Conservation (phyloP, 2,888 invertebrate genomes). For the Ormyrus thymus region DNA sequence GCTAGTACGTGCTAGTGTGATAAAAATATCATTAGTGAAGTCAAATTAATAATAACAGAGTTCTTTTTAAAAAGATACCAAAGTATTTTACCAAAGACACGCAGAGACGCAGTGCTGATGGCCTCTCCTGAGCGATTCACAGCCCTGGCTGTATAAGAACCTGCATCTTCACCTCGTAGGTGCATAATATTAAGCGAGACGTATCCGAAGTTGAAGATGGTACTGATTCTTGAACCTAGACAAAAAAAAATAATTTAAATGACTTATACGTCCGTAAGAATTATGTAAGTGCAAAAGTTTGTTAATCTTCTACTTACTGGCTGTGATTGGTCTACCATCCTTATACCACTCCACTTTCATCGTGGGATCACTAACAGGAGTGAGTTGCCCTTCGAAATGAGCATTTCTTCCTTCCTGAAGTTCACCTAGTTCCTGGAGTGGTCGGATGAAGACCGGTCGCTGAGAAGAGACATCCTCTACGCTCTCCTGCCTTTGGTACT, state of each 20-base stretch:
- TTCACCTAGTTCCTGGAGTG: slow-evolving; percentile 89
- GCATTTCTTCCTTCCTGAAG: slow-evolving; percentile 93
- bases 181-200: slow-evolving; percentile 99
- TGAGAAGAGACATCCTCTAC: slow-evolving; percentile 88
- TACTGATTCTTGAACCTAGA: slow-evolving; percentile 50
- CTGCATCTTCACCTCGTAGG: slow-evolving; percentile 98
- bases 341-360: slow-evolving; percentile 98
- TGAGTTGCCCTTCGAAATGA: slow-evolving; percentile 94
- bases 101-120: slow-evolving; percentile 86
- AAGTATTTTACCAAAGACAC: slow-evolving; percentile 78
- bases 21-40: slow-evolving; percentile 15
- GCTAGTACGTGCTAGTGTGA: slow-evolving; percentile 80
- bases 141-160: slow-evolving; percentile 94
- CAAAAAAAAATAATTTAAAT: not conserved
- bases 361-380: slow-evolving; percentile 93
- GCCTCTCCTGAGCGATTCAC: slow-evolving; percentile 94
- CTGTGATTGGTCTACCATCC: slow-evolving; percentile 95
- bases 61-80: not conserved
- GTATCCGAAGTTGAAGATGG: slow-evolving; percentile 97
- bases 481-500: slow-evolving; percentile 89
- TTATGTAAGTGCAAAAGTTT: not conserved
- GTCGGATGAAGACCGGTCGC: slow-evolving; percentile 91
- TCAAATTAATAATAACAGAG: slow-evolving; percentile 16
- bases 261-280: not conserved
- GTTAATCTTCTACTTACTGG: slow-evolving; percentile 79